These are phyloP conservation scores for Parnassius smintheus DNA, from an alignment of 2,888 invertebrate genomes.

Conservation along the genomic window DNA sequence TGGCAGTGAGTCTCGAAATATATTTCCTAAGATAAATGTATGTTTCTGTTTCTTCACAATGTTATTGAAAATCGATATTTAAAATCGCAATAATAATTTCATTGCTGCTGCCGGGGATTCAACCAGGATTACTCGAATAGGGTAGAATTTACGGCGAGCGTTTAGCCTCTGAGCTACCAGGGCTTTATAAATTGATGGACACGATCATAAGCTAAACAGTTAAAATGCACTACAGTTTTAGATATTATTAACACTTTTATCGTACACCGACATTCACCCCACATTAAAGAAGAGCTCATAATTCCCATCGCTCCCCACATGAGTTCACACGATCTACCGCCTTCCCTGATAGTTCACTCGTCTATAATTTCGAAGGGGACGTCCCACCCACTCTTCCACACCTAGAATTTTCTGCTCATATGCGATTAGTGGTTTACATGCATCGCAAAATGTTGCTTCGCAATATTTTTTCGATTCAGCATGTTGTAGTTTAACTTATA, in stretches of 20 bases:
- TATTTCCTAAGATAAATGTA: too few relatives aligned
- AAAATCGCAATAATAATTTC: too few relatives aligned
- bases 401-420: conserved; percentile 13
- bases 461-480: background rate
- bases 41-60: too few relatives aligned
- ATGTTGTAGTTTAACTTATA: background rate
- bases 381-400: background rate
- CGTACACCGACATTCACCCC: background rate
- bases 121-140: too few relatives aligned
- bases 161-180: too few relatives aligned
- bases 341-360: conserved; percentile 2
- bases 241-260: conserved; percentile 3
- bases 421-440: conserved; percentile 8
- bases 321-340: conserved; percentile 2
- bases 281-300: background rate
- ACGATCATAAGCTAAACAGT: too few relatives aligned
- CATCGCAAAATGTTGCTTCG: conserved; percentile 12
- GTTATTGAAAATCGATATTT: too few relatives aligned
- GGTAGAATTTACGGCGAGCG: too few relatives aligned
- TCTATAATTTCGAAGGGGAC: background rate
- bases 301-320: conserved; percentile 2
- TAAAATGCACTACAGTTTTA: background rate
- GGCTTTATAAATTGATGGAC: too few relatives aligned
- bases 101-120: too few relatives aligned
- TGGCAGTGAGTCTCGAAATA: too few relatives aligned